Evolutionary conservation across 2,888 invertebrate species (phyloP).

Genomic region (Orgyia antiqua): DNA sequence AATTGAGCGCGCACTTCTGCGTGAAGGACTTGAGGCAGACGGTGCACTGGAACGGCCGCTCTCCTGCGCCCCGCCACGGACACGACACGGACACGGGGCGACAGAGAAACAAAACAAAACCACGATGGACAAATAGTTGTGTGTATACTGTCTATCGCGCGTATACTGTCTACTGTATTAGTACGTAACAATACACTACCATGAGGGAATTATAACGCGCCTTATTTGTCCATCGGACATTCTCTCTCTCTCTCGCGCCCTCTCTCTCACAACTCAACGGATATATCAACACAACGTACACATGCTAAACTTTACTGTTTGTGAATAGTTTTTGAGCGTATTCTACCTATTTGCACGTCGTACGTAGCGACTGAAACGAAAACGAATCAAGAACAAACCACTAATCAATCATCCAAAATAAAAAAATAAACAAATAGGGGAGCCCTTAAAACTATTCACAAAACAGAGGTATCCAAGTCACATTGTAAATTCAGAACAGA

Average conservation of each 20-base stretch:
- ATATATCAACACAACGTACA: constrained; percentile 71
- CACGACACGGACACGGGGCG: constrained; percentile 48
- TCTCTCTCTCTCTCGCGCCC: constrained; percentile 46
- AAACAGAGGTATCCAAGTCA: constrained; percentile 71
- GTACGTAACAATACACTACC: constrained; percentile 49
- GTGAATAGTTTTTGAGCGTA: constrained; percentile 80
- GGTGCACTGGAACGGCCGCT: constrained; percentile 80
- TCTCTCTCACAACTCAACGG: constrained; percentile 46
- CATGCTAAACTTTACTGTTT: constrained; percentile 73
- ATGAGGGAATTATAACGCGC: constrained; percentile 59
- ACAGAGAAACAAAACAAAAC: constrained; percentile 79
- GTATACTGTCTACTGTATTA: constrained; percentile 28
- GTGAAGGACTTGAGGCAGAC: constrained; percentile 81
- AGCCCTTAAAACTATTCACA: constrained; percentile 78
- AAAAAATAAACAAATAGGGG: constrained; percentile 34
- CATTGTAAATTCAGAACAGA: constrained; percentile 33
- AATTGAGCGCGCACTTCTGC: constrained; percentile 81
- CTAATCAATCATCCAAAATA: constrained; percentile 33
- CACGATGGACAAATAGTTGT: constrained; percentile 73
- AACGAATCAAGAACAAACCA: constrained; percentile 42
- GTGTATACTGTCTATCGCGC: constrained; percentile 30
- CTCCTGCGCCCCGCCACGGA: constrained; percentile 69
- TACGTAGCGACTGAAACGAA: constrained; percentile 16
- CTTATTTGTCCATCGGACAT: constrained; percentile 77
- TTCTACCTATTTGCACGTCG: constrained; percentile 43